Base-by-base conservation (phyloP, 2,888 invertebrate species). In the Apamea sordens region DNA sequence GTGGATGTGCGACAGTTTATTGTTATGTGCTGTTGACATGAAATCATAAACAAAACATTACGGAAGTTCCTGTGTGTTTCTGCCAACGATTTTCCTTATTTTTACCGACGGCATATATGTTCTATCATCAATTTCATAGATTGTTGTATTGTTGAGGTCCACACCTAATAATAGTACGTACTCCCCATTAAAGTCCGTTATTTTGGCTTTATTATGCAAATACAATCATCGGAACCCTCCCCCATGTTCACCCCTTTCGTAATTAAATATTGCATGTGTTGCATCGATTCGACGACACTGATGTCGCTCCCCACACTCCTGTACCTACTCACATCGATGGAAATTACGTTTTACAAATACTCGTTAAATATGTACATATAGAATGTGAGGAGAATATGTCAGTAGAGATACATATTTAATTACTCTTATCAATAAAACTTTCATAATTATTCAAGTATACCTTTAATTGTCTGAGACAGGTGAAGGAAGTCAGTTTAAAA, bases 141-240 rank as follows among this genome's bases (percentile, higher is more conserved):
- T 71, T 73, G 59, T 77, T 77, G 61, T 63, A n/a, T 28, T 59
- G n/a, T 50, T 21, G 36, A 67, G 67, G 41, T 80, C 28, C 5
- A 63, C 53, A 73, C 56, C n/a, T 15, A 73, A 70, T 77, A 68
- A 86, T 74, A 73, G 73, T 72, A 70, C 73, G 32, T 71, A 71
- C 70, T 81, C 83, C 77, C 76, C 59, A 64, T 83, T 78, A 76
- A 79, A 80, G 86, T 74, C 76, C 82, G 84, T 86, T 89, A 89
- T 89, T 86, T 79, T 73, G 75, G 80, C 81, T 88, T 84, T 88
- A 85, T 89, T 89, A 89, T 90, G 90, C 88, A 89, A 90, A 89
- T 89, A 90, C 74, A 89, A 89, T 90, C 81, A 83, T 65, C 24
- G 47, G 68, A 53, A 28, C 77, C 82, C 82, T 81, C 86, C 90